Evolutionary conservation across 2,797 vertebrate genomes (phyloP), one percentile per base, ranked within the genome.

Genomic region (Synanceia verrucosa): DNA sequence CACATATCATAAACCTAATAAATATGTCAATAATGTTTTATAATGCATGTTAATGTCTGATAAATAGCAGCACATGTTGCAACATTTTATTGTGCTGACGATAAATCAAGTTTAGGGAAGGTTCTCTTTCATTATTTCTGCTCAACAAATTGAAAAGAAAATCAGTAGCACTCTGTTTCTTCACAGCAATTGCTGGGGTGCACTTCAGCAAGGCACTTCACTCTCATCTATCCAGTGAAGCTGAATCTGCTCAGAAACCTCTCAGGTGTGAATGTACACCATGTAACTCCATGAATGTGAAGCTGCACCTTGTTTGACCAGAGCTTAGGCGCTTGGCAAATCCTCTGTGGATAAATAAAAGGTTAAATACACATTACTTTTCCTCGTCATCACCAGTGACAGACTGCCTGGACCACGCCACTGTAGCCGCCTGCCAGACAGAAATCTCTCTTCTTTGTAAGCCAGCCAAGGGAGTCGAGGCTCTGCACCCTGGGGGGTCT

Each of bases 291-390:
- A 10, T 29, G 24, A 71, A 76, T 47, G 62, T 65, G 65, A 63
- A 71, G 72, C 52, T 51, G 56, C 43, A 14, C 37, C 56, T 34
- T 74, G 48, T 75, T 78, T 43, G 57, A 64, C 73, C 28, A n/a
- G 41, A 78, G 64, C 77, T 64, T 47, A 73, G 16, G 67, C 28
- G 51, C 71, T 61, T 76, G 58, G 69, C 44, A 70, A 83, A 78
- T 46, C 71, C 34, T 58, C 24, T n/a, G 23, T 63, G 69, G 61
- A 69, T 75, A 58, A 67, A 73, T 65, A 73, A 82, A n/a, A 81
- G 64, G 72, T 80, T 66, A 78, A 76, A 79, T 33, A 68, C 47
- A 74, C 48, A 51, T 59, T 44, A 74, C 76, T 68, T 81, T 67
- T 69, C 44, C 78, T 67, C 53, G 63, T 82, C 67, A 57, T 60